phyloP scores from a whole-genome alignment of 1,140 invertebrate genomes.

The Euglossa dilemma region DNA sequence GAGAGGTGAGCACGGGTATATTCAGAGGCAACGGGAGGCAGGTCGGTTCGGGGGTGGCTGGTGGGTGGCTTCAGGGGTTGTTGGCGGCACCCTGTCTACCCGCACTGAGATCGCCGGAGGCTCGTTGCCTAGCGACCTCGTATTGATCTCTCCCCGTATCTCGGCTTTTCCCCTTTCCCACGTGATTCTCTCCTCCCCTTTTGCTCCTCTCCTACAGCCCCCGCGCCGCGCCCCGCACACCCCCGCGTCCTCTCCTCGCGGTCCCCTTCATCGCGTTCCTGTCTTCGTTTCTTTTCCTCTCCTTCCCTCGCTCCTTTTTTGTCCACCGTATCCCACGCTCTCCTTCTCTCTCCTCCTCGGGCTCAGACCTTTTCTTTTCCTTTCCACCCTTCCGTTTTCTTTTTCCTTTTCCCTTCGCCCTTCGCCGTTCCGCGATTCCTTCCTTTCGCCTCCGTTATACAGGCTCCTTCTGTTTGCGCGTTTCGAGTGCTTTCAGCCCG shows the following conservation, averaged over 20 bases:
- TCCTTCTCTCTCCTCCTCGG: conserved; percentile 17
- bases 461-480: conserved; percentile 42
- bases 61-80: conserved; percentile 66
- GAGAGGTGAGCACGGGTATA: conserved; percentile 22
- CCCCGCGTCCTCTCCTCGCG: conserved; percentile 46
- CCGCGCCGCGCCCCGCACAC: conserved; percentile 30
- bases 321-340: not conserved
- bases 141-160: conserved; percentile 81
- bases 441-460: conserved; percentile 13
- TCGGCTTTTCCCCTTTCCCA: conserved; percentile 77
- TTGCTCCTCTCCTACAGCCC: conserved; percentile 40
- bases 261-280: conserved; percentile 15
- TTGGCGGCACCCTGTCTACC: conserved; percentile 83
- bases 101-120: conserved; percentile 81
- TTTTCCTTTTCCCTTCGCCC: not conserved
- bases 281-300: conserved; percentile 38
- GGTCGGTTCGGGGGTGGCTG: conserved; percentile 36
- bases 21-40: conserved; percentile 25
- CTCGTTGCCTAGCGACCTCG: conserved; percentile 82
- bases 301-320: not conserved
- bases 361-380: conserved; percentile 18
- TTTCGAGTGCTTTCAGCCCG: conserved; percentile 25
- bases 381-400: not conserved
- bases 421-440: conserved; percentile 20
- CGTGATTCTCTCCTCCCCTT: conserved; percentile 66